Evolutionary conservation across 2,797 vertebrate species (phyloP).

Genomic region (Hapalemur alaotrensis): DNA sequence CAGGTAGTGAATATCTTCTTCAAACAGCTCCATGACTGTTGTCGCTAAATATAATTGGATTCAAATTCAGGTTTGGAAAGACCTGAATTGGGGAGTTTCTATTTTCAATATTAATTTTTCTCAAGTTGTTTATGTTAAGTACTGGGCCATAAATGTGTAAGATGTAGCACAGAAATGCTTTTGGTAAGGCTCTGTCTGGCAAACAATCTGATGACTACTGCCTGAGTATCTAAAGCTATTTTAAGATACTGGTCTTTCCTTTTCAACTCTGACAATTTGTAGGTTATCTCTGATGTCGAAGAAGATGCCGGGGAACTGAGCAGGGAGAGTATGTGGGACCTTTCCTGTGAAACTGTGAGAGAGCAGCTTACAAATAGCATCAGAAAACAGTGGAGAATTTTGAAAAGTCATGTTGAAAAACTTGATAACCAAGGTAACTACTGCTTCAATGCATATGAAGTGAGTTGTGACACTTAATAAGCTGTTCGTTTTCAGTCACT

Average conservation of each 20-base stretch:
- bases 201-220: background rate
- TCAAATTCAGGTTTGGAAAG: slow-evolving; percentile 3
- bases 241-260: background rate
- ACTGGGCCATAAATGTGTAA: background rate
- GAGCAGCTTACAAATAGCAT: slow-evolving; percentile 98
- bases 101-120: background rate
- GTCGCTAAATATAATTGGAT: background rate
- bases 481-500: background rate
- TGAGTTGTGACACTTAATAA: background rate
- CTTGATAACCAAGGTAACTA: slow-evolving; percentile 93
- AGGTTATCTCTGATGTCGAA: slow-evolving; percentile 91
- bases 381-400: slow-evolving; percentile 96
- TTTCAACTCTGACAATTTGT: background rate
- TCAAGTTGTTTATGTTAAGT: background rate
- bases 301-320: slow-evolving; percentile 89
- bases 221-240: background rate
- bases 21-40: background rate
- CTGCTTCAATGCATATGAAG: background rate
- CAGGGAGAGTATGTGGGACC: slow-evolving; percentile 91
- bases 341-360: slow-evolving; percentile 93
- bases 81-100: background rate
- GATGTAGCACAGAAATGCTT: background rate
- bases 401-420: slow-evolving; percentile 95
- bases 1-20: background rate
- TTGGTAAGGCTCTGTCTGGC: background rate